Base-by-base conservation (phyloP, 1,140 invertebrate species). In the Pissodes strobi region DNA sequence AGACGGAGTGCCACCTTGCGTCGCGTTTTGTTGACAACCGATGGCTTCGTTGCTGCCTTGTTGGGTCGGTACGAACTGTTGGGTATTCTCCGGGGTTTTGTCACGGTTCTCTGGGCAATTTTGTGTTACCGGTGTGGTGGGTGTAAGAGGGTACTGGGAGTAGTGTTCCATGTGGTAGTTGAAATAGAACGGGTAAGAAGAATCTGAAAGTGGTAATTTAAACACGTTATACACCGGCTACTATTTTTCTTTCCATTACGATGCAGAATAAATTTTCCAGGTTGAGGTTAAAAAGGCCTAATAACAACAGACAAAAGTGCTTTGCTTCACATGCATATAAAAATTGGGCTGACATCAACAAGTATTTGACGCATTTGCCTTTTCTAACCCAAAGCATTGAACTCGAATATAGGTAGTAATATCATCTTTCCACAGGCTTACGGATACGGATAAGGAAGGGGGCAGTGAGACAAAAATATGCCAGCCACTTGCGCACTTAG, bases 131-230 rank as follows among this genome's bases (percentile, higher is more conserved):
- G 60, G 57, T n/a, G 57, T 52, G 25, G 53, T 46, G 3, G 56
- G 51, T 19, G 64, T 63, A 6, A 60, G 49, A 2, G 55, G 43
- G 37, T 62, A 51, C 3, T 37, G 38, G 12, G 58, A 53, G 27
- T 60, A 61, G 6, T 58, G 30, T 12, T 67, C 64, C 1, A 68
- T 53, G 19, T 64, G 69, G 49, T 71, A 72, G 52, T 72, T 70
- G 57, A 68, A 70, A 13, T 62, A 66, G 22, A 43, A 43, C 21
- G 59, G 59, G 22, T 53, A 62, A 2, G 46, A 51, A 1, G 48
- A 27, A 45, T 62, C 59, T 62, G 22, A 9, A 53, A 53, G 4
- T 49, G 5, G n/a, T 12, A 12, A 34, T 34, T n/a, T n/a, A n/a
- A n/a, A n/a, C n/a, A n/a, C n/a, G n/a, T n/a, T n/a, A n/a, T n/a